These are phyloP conservation scores for Rhyzopertha dominica DNA, from an alignment of 1,140 invertebrate species.

Conservation along the genomic window DNA sequence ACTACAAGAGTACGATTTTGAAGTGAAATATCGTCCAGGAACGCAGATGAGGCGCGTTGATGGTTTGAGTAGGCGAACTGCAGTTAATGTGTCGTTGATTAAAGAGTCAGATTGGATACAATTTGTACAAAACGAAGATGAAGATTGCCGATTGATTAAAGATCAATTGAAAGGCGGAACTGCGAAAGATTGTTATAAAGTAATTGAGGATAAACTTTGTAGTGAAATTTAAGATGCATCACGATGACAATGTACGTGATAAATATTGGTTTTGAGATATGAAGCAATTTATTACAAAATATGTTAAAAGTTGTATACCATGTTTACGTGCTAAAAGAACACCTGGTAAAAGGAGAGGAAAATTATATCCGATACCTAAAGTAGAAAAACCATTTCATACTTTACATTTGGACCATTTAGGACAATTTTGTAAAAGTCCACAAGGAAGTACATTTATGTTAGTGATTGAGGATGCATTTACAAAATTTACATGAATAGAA, in stretches of 20 bases:
- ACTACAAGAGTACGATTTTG: conserved; percentile 31
- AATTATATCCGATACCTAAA: too few relatives aligned
- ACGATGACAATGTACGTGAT: not conserved
- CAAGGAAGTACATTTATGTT: conserved; percentile 11
- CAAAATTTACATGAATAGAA: conserved; percentile 3
- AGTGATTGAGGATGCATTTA: conserved; percentile 7
- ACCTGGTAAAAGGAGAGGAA: too few relatives aligned
- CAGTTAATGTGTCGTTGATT: not conserved
- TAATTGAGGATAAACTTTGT: not conserved
- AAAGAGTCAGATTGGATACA: not conserved
- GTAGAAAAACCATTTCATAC: conserved; percentile 4
- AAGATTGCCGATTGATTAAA: not conserved
- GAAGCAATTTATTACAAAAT: conserved; percentile 7
- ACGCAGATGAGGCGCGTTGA: conserved; percentile 25
- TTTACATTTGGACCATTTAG: conserved; percentile 21
- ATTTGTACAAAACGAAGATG: not conserved
- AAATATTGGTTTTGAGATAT: conserved; percentile 10
- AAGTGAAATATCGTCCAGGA: conserved; percentile 29
- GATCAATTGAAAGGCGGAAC: not conserved
- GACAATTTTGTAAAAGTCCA: conserved; percentile 21
- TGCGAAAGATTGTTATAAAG: not conserved
- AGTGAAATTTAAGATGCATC: not conserved
- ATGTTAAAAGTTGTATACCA: not conserved
- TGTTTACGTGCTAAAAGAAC: conserved; percentile 1
- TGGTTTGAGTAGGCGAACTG: conserved; percentile 19